Conservation (phyloP, 2,888 invertebrate genomes). For the Caenorhabditis doughertyi region DNA sequence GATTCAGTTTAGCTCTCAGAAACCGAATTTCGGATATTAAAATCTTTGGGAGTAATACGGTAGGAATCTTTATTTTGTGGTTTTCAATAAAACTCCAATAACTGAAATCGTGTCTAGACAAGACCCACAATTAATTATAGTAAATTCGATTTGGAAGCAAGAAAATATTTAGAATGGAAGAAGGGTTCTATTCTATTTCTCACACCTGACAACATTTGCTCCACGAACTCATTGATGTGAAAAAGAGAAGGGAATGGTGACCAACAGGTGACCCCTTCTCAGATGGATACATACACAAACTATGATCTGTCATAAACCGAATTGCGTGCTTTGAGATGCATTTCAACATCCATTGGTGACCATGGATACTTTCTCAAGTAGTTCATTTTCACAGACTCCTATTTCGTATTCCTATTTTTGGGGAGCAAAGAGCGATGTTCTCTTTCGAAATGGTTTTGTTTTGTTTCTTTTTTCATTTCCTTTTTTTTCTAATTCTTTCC, state of each 20-base stretch:
- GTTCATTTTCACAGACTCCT: constrained; percentile 5
- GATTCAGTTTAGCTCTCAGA: not conserved
- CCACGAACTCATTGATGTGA: constrained; percentile 24
- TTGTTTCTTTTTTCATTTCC: not conserved
- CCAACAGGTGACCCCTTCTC: constrained; percentile 53
- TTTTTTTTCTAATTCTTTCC: not conserved
- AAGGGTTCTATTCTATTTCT: constrained; percentile 2
- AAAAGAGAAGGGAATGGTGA: constrained; percentile 37
- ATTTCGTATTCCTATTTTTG: constrained; percentile 26
- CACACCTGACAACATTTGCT: constrained; percentile 58
- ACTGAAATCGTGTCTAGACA: not conserved
- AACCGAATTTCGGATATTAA: too few relatives aligned
- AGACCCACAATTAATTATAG: not conserved
- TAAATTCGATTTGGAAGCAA: not conserved
- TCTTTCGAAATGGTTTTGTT: not conserved
- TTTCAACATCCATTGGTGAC: not conserved
- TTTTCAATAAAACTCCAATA: not conserved
- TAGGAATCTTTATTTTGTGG: too few relatives aligned
- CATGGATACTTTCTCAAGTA: constrained; percentile 24
- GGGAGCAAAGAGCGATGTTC: constrained; percentile 18
- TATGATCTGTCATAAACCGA: constrained; percentile 38
- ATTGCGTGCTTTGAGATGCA: constrained; percentile 24
- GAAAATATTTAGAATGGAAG: not conserved
- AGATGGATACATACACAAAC: constrained; percentile 25
- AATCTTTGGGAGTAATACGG: too few relatives aligned